Percentiles rank a stretch among this genome's conserved stretches.
Evolutionary conservation across 2,888 invertebrate genomes (phyloP).

Genomic region (Sphaeridia pumilis): DNA sequence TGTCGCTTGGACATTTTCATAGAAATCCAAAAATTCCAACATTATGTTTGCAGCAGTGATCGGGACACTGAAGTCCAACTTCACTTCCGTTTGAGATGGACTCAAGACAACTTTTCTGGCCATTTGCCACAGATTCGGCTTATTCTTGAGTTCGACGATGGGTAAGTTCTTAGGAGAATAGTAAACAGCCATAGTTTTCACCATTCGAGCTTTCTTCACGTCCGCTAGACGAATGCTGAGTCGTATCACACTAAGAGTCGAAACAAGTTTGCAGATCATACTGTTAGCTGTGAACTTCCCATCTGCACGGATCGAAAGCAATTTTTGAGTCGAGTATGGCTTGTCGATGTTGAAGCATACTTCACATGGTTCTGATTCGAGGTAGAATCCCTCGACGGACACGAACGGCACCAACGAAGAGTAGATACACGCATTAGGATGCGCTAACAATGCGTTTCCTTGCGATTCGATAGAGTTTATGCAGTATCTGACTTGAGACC

Average conservation of each 20-base stretch:
- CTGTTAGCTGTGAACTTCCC: constrained; percentile 96
- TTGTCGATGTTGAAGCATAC: constrained; percentile 98
- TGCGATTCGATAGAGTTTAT: constrained; percentile 34
- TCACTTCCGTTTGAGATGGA: constrained; percentile 87
- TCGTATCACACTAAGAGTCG: constrained; percentile 89
- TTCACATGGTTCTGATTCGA: constrained; percentile 93
- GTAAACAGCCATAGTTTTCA: constrained; percentile 86
- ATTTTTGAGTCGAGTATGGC: constrained; percentile 76
- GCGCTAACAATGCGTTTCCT: constrained; percentile 56
- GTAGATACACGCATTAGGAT: constrained; percentile 89
- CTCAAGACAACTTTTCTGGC: constrained; percentile 83
- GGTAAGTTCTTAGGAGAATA: constrained; percentile 94
- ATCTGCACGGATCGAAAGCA: constrained; percentile 87
- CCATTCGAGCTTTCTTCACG: constrained; percentile 94
- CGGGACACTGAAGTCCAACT: constrained; percentile 91
- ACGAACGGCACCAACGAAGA: constrained; percentile 85
- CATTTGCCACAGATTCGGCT: constrained; percentile 92
- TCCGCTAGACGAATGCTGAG: constrained; percentile 88
- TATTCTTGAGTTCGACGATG: constrained; percentile 93
- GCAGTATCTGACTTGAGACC: constrained; percentile 31
- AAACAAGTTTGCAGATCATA: constrained; percentile 90
- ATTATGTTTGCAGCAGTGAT: constrained; percentile 96
- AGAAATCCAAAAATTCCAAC: constrained; percentile 97
- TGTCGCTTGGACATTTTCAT: constrained; percentile 85
- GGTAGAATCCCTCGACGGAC: constrained; percentile 87